Evolutionary conservation across 2,888 invertebrate genomes (phyloP), one percentile per base, ranked within the genome.

Genomic region (Polydrusus pterygomalis): DNA sequence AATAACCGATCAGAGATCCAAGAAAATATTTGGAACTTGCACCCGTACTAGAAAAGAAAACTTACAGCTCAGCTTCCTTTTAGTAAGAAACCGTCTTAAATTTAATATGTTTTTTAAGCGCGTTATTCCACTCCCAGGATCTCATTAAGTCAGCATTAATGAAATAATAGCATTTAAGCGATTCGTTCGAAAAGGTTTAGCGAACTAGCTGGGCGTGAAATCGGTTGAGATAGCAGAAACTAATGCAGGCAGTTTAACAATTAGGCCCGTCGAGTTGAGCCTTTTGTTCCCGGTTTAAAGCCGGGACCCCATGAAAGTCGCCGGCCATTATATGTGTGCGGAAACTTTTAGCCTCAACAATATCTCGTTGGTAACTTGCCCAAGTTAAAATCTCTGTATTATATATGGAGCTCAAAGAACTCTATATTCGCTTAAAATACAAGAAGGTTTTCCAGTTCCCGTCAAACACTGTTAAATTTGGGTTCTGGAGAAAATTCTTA

Each of bases 211-310:
- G 78, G 71, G 82, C 81, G 80, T 79, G 76, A 83, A 83, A 83
- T 83, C 81, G 81, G 82, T 80, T 77, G 82, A 81, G 83, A 82
- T 81, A 82, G 81, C 81, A 80, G 80, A 80, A 80, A 82, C 81
- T 80, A 82, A 82, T 77, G 81, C 80, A 80, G 81, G 81, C 82
- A 81, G 81, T 80, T 83, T 81, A 81, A 81, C 82, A 82, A 83
- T 82, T 83, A 82, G 81, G 81, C 81, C 75, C 72, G 68, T 78
- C 69, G 72, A 51, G 62, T 43, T 64, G 75, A 75, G 76, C 64
- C 70, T 70, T 75, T 75, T 75, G 75, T 75, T 65, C 75, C 70
- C 70, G 43, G 54, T 63, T 45, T 71, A 71, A 71, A 71, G 62
- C 70, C 34, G 70, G 70, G 58, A 45, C 70, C 65, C 70, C 43